A percentile compares a stretch with the other conserved stretches of the same genome.
These are phyloP conservation scores for Eremophila alpestris DNA, from an alignment of 2,797 vertebrate species.

Conservation along the genomic window DNA sequence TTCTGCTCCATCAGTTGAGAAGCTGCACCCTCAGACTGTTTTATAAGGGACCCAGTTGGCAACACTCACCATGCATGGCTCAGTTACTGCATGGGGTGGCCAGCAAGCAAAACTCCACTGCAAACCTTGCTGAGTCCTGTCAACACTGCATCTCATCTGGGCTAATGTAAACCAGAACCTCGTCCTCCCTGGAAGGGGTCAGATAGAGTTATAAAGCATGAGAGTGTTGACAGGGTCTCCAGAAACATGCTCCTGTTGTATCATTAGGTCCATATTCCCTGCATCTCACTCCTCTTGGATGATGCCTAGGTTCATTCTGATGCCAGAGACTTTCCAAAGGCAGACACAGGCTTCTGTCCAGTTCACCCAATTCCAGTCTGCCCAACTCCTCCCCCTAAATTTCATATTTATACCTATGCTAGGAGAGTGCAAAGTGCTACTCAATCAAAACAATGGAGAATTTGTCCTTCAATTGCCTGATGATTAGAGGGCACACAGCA, in stretches of 20 bases:
- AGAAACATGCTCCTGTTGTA: slow-evolving; percentile 27
- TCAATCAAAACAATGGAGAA: background rate
- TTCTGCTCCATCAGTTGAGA: background rate
- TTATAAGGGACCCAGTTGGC: background rate
- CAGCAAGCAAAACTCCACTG: background rate
- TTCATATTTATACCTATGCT: background rate
- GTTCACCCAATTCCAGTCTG: background rate
- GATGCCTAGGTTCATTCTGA: background rate
- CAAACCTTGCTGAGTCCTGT: slow-evolving; percentile 51
- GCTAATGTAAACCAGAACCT: slow-evolving; percentile 70
- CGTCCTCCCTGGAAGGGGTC: slow-evolving; percentile 39
- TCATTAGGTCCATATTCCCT: slow-evolving; percentile 45
- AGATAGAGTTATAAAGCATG: slow-evolving; percentile 60
- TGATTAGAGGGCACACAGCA: background rate
- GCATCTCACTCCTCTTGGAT: background rate
- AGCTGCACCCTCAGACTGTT: background rate
- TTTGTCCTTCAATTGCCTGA: background rate
- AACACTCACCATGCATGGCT: background rate
- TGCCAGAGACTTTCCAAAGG: background rate
- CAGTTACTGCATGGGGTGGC: background rate
- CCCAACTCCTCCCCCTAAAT: background rate
- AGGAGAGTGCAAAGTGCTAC: background rate
- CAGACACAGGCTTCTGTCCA: background rate
- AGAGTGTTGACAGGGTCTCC: slow-evolving; percentile 59
- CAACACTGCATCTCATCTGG: slow-evolving; percentile 74